These are phyloP conservation scores for Eremobia ochroleuca DNA, from an alignment of 2,888 invertebrate genomes.

Conservation along the genomic window DNA sequence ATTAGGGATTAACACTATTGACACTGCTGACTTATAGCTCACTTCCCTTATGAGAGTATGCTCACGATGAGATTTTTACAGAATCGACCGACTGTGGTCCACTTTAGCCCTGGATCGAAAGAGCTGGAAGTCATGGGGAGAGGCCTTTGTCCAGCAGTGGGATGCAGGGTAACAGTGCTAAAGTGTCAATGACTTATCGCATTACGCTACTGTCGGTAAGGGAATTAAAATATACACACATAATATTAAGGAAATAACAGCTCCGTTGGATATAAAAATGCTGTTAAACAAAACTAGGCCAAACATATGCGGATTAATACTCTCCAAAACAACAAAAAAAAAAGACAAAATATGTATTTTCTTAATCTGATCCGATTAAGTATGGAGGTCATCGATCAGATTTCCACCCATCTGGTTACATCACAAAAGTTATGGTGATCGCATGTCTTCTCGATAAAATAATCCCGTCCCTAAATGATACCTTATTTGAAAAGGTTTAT, in stretches of 20 bases:
- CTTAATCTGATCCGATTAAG: slow-evolving; percentile 67
- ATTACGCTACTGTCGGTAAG: slow-evolving; percentile 45
- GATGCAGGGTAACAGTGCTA: not conserved
- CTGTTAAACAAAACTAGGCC: slow-evolving; percentile 53
- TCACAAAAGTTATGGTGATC: slow-evolving; percentile 37
- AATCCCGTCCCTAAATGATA: not conserved
- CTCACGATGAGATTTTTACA: too few relatives aligned
- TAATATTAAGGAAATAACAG: slow-evolving; percentile 36
- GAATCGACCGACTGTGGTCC: too few relatives aligned
- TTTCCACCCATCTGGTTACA: slow-evolving; percentile 52
- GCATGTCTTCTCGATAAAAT: slow-evolving; percentile 13
- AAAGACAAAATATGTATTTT: slow-evolving; percentile 66
- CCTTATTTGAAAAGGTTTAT: not conserved
- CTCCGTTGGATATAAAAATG: slow-evolving; percentile 58
- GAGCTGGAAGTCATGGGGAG: too few relatives aligned
- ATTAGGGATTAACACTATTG: too few relatives aligned
- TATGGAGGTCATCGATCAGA: slow-evolving; percentile 57
- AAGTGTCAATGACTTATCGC: slow-evolving; percentile 18
- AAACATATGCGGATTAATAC: slow-evolving; percentile 62
- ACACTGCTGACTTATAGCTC: too few relatives aligned
- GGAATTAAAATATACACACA: slow-evolving; percentile 16
- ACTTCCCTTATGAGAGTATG: too few relatives aligned
- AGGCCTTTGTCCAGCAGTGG: not conserved
- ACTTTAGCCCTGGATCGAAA: not conserved
- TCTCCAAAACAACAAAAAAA: slow-evolving; percentile 46